Conservation (phyloP, 2,797 vertebrate genomes). For the Typhlichthys eigenmanni region DNA sequence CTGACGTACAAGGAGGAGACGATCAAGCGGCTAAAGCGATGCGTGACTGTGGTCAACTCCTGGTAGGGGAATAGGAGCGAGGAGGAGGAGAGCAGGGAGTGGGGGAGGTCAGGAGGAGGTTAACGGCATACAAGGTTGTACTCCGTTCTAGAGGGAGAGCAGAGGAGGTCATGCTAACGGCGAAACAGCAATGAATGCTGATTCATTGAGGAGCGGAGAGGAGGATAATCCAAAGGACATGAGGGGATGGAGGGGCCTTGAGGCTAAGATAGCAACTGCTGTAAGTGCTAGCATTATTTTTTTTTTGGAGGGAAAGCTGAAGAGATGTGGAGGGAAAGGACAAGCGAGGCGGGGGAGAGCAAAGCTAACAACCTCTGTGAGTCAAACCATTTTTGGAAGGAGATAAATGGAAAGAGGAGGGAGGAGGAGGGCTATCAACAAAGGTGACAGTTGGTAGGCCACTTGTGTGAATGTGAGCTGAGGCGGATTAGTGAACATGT, state of each 20-base stretch:
- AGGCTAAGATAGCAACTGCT: too few relatives aligned
- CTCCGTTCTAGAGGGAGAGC: conserved; percentile 19
- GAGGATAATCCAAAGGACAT: conserved; percentile 6
- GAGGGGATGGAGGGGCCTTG: conserved; percentile 2
- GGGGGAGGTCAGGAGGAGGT: conserved; percentile 16
- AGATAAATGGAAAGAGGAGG: conserved; percentile 12
- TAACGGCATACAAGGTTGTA: conserved; percentile 14
- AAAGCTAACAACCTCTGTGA: conserved; percentile 14
- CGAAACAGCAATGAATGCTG: not conserved
- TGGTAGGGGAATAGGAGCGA: not conserved
- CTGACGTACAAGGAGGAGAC: not conserved
- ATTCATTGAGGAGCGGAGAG: conserved; percentile 8
- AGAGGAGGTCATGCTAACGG: conserved; percentile 23
- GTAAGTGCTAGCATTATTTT: too few relatives aligned
- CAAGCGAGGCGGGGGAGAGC: not conserved
- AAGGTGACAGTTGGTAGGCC: too few relatives aligned
- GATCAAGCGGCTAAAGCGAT: not conserved
- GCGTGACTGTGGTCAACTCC: not conserved
- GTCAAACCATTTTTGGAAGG: conserved; percentile 8
- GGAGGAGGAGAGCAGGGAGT: conserved; percentile 5
- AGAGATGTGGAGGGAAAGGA: too few relatives aligned
- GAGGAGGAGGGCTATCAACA: too few relatives aligned
- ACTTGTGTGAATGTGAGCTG: too few relatives aligned
- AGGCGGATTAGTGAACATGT: conserved; percentile 15
- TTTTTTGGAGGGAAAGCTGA: too few relatives aligned